Evolutionary conservation across 2,797 vertebrate genomes (phyloP).

Genomic region (Eurystomus glaucurus): DNA sequence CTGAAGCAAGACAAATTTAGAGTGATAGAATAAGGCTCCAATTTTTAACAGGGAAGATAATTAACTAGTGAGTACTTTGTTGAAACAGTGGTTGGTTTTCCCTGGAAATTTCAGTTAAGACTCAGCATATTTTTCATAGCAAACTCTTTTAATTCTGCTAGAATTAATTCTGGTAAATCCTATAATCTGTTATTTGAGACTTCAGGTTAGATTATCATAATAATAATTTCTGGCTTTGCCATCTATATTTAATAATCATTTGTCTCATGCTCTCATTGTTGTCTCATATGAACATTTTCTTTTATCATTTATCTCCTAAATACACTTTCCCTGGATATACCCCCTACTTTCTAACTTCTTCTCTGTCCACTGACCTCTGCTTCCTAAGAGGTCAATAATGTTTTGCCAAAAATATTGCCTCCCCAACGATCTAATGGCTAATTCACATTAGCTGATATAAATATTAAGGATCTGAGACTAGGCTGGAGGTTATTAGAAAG

Average conservation of each 20-base stretch:
- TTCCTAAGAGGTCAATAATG: neutral
- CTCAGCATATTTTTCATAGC: neutral
- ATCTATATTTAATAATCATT: neutral
- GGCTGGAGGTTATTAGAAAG: neutral
- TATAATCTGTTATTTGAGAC: neutral
- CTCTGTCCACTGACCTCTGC: neutral
- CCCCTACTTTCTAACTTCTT: neutral
- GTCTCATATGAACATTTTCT: neutral
- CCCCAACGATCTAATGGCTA: neutral
- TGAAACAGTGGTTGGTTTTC: neutral
- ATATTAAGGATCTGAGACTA: neutral
- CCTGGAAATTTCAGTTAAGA: neutral
- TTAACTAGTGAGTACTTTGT: neutral
- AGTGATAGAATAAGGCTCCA: slow-evolving; percentile 4
- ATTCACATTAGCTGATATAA: neutral
- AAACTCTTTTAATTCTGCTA: neutral
- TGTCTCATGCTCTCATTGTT: neutral
- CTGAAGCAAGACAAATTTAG: slow-evolving; percentile 34
- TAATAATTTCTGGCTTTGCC: neutral
- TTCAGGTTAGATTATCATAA: neutral
- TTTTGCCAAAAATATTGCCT: neutral
- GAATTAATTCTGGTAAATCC: neutral
- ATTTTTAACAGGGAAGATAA: neutral
- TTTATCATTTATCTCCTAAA: neutral
- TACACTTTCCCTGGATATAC: neutral